A percentile compares a stretch with the other conserved stretches of the same genome.
Conservation (phyloP, 2,888 invertebrate genomes). For the Lithophane ornitopus region DNA sequence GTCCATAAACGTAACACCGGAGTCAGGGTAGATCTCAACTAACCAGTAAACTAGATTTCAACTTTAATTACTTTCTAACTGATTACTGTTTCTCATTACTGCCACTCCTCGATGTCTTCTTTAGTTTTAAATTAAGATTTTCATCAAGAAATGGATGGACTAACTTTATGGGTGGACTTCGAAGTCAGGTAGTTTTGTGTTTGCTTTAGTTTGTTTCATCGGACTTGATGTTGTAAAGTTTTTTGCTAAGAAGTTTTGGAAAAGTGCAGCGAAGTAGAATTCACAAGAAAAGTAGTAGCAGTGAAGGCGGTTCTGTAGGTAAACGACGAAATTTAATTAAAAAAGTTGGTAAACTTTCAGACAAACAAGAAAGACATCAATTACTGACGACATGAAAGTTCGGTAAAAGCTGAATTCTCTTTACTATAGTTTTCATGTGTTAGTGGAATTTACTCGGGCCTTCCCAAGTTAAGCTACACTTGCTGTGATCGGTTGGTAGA, state of each 20-base stretch:
- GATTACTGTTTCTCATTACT: slow-evolving; percentile 68
- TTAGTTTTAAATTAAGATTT: slow-evolving; percentile 67
- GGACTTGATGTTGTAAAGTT: slow-evolving; percentile 10
- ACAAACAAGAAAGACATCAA: not conserved
- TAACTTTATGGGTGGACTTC: slow-evolving; percentile 48
- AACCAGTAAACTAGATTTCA: slow-evolving; percentile 57
- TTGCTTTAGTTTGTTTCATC: slow-evolving; percentile 37
- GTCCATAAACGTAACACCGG: slow-evolving; percentile 42
- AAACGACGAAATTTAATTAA: slow-evolving; percentile 2
- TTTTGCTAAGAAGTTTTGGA: slow-evolving; percentile 17
- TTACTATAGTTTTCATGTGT: not conserved
- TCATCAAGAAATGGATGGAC: slow-evolving; percentile 58
- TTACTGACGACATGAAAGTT: not conserved
- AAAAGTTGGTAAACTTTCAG: not conserved
- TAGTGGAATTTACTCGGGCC: not conserved
- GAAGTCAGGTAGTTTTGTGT: slow-evolving; percentile 43
- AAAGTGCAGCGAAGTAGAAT: slow-evolving; percentile 1
- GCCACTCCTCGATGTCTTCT: slow-evolving; percentile 53
- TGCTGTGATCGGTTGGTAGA: no score
- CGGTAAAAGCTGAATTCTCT: not conserved
- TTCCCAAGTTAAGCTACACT: no score
- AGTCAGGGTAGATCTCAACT: slow-evolving; percentile 36
- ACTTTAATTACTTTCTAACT: slow-evolving; percentile 67
- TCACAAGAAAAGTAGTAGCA: not conserved
- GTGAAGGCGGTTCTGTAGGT: not conserved